Conservation (phyloP, 2,888 invertebrate genomes). For the Chrysolina oricalcia region DNA sequence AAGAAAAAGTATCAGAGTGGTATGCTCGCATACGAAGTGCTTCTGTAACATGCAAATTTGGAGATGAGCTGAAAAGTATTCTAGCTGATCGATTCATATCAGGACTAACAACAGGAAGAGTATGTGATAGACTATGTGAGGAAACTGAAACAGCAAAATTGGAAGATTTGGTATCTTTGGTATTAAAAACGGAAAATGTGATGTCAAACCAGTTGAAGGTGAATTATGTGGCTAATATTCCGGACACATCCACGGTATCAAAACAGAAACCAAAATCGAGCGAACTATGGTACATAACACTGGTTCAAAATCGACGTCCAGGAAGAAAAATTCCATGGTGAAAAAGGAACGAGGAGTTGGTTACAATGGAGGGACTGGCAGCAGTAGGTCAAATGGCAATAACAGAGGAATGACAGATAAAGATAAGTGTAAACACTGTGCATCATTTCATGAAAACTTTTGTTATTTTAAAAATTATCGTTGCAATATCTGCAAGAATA, state of each 20-base stretch:
- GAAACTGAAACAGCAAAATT: too few relatives aligned
- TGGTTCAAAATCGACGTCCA: background rate
- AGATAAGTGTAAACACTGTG: slow-evolving; percentile 35
- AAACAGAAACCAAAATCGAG: background rate
- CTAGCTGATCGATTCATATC: too few relatives aligned
- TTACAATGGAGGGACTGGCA: slow-evolving; percentile 4
- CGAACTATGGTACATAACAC: slow-evolving; percentile 4
- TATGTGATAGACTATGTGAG: too few relatives aligned
- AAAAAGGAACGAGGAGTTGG: slow-evolving; percentile 7
- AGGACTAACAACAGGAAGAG: too few relatives aligned
- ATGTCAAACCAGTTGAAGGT: slow-evolving; percentile 5
- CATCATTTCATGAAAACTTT: background rate
- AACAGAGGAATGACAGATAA: slow-evolving; percentile 25
- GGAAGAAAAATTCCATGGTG: background rate
- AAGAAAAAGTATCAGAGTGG: too few relatives aligned
- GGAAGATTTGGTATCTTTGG: slow-evolving; percentile 20
- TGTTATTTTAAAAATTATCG: slow-evolving; percentile 27
- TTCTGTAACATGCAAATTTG: too few relatives aligned
- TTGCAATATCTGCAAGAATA: slow-evolving; percentile 23
- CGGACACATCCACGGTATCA: background rate
- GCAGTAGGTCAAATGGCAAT: background rate
- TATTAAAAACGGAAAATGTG: slow-evolving; percentile 25
- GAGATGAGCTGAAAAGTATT: too few relatives aligned
- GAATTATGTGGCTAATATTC: too few relatives aligned
- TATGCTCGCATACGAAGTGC: too few relatives aligned